Percentiles rank a stretch among this genome's conserved stretches.
Evolutionary conservation across 2,113 vertebrate genomes (phyloP).

Genomic region (Seriola quinqueradiata): DNA sequence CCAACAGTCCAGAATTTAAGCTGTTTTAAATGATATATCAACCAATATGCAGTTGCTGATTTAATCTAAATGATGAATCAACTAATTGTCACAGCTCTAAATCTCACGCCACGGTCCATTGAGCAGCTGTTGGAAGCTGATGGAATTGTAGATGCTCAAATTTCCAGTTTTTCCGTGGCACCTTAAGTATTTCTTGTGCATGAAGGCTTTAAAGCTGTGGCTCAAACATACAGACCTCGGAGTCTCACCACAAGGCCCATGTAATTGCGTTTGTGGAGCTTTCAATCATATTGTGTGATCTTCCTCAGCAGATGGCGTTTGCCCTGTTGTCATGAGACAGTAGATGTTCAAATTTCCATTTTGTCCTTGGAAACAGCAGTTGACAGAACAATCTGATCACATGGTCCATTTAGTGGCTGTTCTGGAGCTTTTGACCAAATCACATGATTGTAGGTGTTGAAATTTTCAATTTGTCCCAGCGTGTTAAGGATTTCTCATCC

Average conservation of each 20-base stretch:
- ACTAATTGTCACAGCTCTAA: neutral
- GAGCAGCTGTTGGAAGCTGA: neutral
- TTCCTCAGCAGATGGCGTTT: neutral
- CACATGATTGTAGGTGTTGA: too few species aligned
- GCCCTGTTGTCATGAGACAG: too few species aligned
- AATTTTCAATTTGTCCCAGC: neutral
- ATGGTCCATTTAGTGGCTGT: too few species aligned
- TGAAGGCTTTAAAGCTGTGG: neutral
- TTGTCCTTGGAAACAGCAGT: too few species aligned
- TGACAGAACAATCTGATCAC: too few species aligned
- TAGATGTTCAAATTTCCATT: too few species aligned
- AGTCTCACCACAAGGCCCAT: neutral
- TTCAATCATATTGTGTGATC: neutral
- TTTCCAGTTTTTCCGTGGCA: neutral
- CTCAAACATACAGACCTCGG: neutral
- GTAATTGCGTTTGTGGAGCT: neutral
- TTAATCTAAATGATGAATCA: too few species aligned
- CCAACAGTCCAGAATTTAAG: neutral
- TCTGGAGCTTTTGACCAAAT: too few species aligned
- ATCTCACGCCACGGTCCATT: neutral
- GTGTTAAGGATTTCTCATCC: neutral
- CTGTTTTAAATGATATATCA: neutral
- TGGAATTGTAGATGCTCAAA: neutral
- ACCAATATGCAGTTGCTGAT: too few species aligned
- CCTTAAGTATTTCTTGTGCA: neutral